phyloP scores from a whole-genome alignment of 2,797 vertebrate genomes.

The Diceros bicornis region DNA sequence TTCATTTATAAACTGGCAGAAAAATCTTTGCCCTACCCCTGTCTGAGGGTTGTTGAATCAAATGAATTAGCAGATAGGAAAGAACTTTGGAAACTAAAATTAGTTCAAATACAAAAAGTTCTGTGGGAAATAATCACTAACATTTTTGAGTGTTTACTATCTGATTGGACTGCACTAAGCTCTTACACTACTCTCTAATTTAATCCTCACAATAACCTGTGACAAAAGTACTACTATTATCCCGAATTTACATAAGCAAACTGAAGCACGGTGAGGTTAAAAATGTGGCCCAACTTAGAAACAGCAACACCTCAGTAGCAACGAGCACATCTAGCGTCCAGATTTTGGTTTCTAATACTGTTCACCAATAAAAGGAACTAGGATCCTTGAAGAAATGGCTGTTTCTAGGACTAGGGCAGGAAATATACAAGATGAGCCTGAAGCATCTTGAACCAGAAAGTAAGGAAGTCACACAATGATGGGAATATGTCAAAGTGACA shows the following conservation, averaged over 20 bases:
- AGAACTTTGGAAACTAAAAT: slow-evolving; percentile 30
- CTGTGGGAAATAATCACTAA: neutral
- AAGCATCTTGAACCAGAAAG: neutral
- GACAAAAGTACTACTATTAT: neutral
- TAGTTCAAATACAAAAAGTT: slow-evolving; percentile 4
- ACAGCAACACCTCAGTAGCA: neutral
- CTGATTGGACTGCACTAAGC: neutral
- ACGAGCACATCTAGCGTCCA: neutral
- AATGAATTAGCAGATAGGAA: neutral
- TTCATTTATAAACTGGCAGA: neutral
- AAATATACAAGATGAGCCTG: neutral
- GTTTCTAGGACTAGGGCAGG: neutral
- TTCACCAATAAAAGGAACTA: neutral
- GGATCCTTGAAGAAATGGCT: neutral
- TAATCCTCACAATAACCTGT: neutral
- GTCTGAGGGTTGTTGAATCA: neutral
- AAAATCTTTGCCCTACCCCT: neutral
- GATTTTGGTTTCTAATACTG: neutral
- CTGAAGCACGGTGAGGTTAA: neutral
- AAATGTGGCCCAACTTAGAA: neutral
- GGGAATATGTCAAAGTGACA: neutral
- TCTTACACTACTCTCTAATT: neutral
- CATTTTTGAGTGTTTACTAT: neutral
- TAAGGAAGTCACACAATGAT: neutral
- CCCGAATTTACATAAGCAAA: neutral